Evolutionary conservation across 2,888 invertebrate species (phyloP), one percentile per base, ranked within the genome.

Genomic region (Brachylomia viminalis): DNA sequence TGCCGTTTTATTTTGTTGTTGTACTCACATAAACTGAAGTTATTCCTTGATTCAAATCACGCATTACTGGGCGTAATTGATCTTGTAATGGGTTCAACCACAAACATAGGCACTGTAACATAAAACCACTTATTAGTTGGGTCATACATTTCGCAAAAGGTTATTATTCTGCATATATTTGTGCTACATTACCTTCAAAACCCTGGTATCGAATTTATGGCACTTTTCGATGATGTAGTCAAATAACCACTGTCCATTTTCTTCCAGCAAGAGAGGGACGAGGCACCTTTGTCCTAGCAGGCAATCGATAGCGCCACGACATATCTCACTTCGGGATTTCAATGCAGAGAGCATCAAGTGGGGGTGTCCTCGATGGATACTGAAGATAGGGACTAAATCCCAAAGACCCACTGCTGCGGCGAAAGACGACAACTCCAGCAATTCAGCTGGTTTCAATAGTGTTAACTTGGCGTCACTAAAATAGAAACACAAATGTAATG

Each of bases 211-310:
- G 77, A 97, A 96, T 59, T 94, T 92, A 56, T 95, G 91, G 71
- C 97, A 95, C 83, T 97, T 96, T 52, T 95, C 95, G 52, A 94
- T 92, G 42, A 97, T 93, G 89, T 96, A 97, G 84, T 97, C 95
- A 85, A 96, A 95, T 0, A 96, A 88, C 95, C 96, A 93, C 89
- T 97, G 95, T 87, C 96, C 90, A 91, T 95, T 93, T 93, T 95
- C 94, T 80, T 96, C 94, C 38, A 96, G 79, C 73, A 97, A 77
- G 15, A 95, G 79, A 0, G 95, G 95, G 23, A 96, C 93, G 0
- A 96, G 83, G 74, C 94, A 94, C 5, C 88, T 86, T 54, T 96
- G 90, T 45, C 87, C 87, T 30, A 96, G 76, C 0, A 96, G 78
- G 73, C 93, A 94, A 61, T 92, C 88, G 13, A 96, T 56, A 0